These are phyloP conservation scores for Bolinopsis microptera DNA, from an alignment of 37 sponge, comb jelly and placozoan genomes.

Conservation along the genomic window DNA sequence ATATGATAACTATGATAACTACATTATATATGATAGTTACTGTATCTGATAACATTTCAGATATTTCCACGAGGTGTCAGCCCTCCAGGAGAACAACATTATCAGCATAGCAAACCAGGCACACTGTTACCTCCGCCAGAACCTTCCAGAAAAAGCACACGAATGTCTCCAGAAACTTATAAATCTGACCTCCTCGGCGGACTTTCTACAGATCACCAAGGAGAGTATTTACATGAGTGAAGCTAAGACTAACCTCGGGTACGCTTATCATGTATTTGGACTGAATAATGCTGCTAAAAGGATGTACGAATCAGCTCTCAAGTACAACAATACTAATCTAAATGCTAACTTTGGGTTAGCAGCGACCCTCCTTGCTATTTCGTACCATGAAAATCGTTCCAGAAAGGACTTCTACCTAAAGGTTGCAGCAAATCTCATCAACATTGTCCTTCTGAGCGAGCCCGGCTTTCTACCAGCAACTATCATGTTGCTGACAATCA, in stretches of 20 bases:
- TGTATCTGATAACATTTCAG: slow-evolving; percentile 21
- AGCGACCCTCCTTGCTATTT: background rate
- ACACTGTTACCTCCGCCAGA: slow-evolving; percentile 36
- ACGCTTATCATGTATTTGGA: slow-evolving; percentile 33
- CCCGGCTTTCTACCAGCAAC: background rate
- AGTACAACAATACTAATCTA: background rate
- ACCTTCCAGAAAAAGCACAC: background rate
- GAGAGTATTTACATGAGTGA: slow-evolving; percentile 29
- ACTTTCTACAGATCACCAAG: background rate
- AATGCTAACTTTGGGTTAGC: slow-evolving; percentile 40
- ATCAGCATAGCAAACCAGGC: slow-evolving; percentile 41
- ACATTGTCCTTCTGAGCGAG: background rate
- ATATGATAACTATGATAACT: too few relatives aligned
- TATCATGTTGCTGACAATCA: background rate
- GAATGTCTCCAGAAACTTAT: slow-evolving; percentile 25
- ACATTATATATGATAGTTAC: too few relatives aligned
- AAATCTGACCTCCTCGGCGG: background rate
- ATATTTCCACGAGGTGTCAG: slow-evolving; percentile 11
- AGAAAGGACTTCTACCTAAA: background rate
- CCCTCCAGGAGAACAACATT: slow-evolving; percentile 16
- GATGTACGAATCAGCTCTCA: slow-evolving; percentile 4
- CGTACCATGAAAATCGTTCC: background rate
- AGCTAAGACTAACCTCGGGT: slow-evolving; percentile 45
- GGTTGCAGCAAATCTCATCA: background rate
- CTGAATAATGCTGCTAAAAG: slow-evolving; percentile 45